Evolutionary conservation across 1,140 invertebrate species (phyloP).

Genomic region (Lamellibrachia luymesi): DNA sequence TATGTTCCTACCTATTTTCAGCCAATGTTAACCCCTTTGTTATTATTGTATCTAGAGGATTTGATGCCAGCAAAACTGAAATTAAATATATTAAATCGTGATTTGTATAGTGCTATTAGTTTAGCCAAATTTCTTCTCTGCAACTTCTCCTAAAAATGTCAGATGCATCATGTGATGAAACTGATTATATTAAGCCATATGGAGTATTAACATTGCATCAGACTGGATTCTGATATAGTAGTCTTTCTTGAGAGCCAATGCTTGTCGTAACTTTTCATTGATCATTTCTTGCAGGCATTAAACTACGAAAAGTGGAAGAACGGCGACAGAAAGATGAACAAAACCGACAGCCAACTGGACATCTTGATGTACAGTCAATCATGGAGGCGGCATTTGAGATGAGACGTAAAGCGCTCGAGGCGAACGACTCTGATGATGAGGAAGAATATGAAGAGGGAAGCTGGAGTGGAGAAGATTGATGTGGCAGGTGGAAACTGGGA

Average conservation of each 20-base stretch:
- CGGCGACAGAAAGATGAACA: constrained; percentile 77
- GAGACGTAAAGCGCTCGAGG: constrained; percentile 88
- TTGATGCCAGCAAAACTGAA: too few species aligned
- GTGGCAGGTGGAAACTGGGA: not conserved
- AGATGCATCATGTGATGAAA: not conserved
- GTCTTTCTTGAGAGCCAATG: not conserved
- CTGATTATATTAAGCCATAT: not conserved
- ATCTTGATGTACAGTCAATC: constrained; percentile 91
- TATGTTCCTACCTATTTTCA: too few species aligned
- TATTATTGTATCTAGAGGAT: too few species aligned
- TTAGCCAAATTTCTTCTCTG: too few species aligned
- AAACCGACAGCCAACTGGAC: constrained; percentile 66
- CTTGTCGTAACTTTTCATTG: constrained; percentile 8
- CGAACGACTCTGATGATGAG: constrained; percentile 88
- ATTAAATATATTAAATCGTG: too few species aligned
- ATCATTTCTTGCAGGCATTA: constrained; percentile 68
- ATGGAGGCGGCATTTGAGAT: constrained; percentile 66
- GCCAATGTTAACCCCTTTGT: too few species aligned
- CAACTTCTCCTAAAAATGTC: not conserved
- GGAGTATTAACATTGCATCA: too few species aligned
- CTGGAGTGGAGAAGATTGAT: constrained; percentile 31
- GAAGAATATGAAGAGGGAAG: constrained; percentile 60
- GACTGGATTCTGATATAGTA: too few species aligned
- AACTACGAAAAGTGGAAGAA: constrained; percentile 89
- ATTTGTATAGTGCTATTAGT: too few species aligned